phyloP scores from a whole-genome alignment of 2,888 invertebrate species.

The Sycophila texana region DNA sequence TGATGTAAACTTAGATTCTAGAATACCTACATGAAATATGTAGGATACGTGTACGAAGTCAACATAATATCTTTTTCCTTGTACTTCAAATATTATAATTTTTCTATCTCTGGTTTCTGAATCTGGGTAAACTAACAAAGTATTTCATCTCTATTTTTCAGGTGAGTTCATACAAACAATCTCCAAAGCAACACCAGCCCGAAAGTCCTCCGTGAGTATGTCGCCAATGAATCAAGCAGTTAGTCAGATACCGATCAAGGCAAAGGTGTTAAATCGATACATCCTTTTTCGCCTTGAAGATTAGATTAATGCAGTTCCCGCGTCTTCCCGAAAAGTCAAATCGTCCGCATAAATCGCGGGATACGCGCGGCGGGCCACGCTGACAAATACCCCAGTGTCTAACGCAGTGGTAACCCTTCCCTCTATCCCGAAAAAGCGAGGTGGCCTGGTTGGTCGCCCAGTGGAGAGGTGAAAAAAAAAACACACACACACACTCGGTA shows the following conservation, averaged over 20 bases:
- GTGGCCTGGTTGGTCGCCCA: not conserved
- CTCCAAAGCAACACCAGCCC: not conserved
- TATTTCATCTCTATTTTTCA: slow-evolving; percentile 32
- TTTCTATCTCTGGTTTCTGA: not conserved
- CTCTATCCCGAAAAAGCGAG: not conserved
- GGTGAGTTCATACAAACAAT: slow-evolving; percentile 25
- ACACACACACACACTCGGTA: not conserved
- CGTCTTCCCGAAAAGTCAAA: slow-evolving; percentile 2
- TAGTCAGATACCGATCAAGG: slow-evolving; percentile 2
- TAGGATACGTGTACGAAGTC: too few relatives aligned
- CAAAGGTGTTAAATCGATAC: slow-evolving; percentile 17
- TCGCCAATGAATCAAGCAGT: not conserved
- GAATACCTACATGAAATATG: too few relatives aligned
- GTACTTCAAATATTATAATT: not conserved
- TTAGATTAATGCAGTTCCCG: slow-evolving; percentile 12
- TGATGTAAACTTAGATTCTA: too few relatives aligned
- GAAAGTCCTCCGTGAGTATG: too few relatives aligned
- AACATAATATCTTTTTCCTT: too few relatives aligned
- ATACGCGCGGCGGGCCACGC: slow-evolving; percentile 5
- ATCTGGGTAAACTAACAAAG: not conserved
- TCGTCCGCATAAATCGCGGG: slow-evolving; percentile 32
- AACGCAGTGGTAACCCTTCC: not conserved
- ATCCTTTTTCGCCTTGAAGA: slow-evolving; percentile 13
- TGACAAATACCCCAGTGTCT: slow-evolving; percentile 9
- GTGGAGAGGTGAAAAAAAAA: not conserved